A percentile compares a stretch with the other conserved stretches of the same genome.
phyloP scores from a whole-genome alignment of 2,888 invertebrate genomes.

The Neoaliturus tenellus region DNA sequence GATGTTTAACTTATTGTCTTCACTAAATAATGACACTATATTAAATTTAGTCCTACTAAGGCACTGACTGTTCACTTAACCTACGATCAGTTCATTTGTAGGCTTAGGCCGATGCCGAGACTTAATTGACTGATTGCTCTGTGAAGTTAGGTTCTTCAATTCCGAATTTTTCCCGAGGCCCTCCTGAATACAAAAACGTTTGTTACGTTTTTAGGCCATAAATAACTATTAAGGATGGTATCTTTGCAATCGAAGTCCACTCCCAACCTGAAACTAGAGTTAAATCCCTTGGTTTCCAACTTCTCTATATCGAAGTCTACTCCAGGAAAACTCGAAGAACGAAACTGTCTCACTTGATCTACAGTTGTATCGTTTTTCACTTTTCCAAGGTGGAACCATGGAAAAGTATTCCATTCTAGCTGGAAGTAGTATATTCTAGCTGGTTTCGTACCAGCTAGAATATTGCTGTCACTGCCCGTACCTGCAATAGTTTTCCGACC shows the following conservation, averaged over 20 bases:
- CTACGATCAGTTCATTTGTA: neutral
- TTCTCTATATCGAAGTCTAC: neutral
- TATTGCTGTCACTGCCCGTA: neutral
- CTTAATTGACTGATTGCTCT: neutral
- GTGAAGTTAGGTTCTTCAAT: neutral
- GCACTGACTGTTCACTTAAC: neutral
- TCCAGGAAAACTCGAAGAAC: neutral
- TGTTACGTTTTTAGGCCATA: constrained; percentile 3
- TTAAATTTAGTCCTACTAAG: constrained; percentile 2
- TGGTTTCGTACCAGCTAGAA: neutral
- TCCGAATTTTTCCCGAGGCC: neutral
- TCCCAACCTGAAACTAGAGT: neutral
- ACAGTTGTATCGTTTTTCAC: neutral
- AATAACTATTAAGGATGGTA: neutral
- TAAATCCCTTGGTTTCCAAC: neutral
- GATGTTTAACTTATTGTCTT: neutral
- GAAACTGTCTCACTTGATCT: neutral
- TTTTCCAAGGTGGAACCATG: neutral
- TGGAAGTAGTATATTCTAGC: too few relatives aligned
- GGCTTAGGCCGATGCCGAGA: neutral
- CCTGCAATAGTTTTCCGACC: neutral
- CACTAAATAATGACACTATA: neutral
- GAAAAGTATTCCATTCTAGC: too few relatives aligned
- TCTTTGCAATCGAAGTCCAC: constrained; percentile 3
- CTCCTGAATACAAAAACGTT: constrained; percentile 39